These are phyloP conservation scores for Cyclura pinguis DNA, from an alignment of 2,797 vertebrate genomes.

Conservation along the genomic window DNA sequence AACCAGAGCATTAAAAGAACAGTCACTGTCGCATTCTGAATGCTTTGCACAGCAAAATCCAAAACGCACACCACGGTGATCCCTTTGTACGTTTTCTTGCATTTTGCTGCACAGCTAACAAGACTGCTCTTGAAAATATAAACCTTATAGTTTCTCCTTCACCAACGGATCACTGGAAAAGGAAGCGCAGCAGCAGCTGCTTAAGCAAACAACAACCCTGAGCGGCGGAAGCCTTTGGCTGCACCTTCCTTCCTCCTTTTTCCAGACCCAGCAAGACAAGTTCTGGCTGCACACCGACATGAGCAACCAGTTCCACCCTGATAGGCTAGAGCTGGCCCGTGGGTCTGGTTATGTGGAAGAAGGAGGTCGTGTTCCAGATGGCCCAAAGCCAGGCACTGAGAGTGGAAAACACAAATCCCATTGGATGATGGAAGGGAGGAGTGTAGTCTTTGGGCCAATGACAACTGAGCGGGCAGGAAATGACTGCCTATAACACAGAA, in stretches of 20 bases:
- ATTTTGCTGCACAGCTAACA: no score
- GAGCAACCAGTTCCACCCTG: not conserved
- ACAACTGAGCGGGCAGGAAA: not conserved
- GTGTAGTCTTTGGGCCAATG: conserved; percentile 3
- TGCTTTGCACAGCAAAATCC: no score
- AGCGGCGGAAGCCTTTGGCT: not conserved
- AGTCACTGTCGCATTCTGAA: no score
- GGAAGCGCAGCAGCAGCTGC: no score
- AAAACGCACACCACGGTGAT: not conserved
- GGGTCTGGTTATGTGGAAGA: not conserved
- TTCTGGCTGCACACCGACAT: not conserved
- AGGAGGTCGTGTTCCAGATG: not conserved
- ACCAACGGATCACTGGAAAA: not conserved
- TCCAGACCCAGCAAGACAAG: not conserved
- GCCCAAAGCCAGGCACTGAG: not conserved
- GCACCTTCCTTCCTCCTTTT: not conserved
- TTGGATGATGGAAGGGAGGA: conserved; percentile 14
- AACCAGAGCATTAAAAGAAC: not conserved
- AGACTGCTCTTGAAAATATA: no score
- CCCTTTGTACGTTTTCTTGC: no score
- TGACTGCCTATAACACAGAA: not conserved
- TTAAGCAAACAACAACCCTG: not conserved
- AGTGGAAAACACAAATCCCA: not conserved
- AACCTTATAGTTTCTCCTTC: no score
- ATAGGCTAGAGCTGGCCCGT: not conserved